Base-by-base conservation (phyloP, 1,140 invertebrate genomes). In the Drosophila novamexicana region DNA sequence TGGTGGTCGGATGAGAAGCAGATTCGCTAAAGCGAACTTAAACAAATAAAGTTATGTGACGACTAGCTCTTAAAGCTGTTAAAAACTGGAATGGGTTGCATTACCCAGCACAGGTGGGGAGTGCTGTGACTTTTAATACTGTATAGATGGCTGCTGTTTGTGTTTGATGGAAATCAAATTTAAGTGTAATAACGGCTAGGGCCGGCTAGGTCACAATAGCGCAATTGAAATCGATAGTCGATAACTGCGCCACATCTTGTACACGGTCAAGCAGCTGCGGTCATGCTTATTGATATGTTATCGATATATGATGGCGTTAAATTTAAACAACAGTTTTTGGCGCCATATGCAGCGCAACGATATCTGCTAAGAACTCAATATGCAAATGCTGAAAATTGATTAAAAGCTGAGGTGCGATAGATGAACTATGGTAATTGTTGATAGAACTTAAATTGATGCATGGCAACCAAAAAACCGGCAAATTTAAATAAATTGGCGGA, bases 11-110 rank as follows among this genome's bases (percentile, higher is more conserved):
- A 72, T 58, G 61, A 49, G 32, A 71, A 64, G 16, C 47, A 34
- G 50, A 65, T 75, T 83, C 80, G 80, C 58, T 42, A 39, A 50
- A 71, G 75, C 79, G 75, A 79, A 79, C 22, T 50, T 40, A 68
- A 54, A 68, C 39, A 61, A 82, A 83, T 83, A 82, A 83, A 82
- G 80, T 83, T 83, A 54, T 82, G 73, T 79, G 61, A 70, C 52
- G 54, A 58, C 34, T 47, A 14, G 77, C 59, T 79, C 44, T 68
- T 8, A 73, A 70, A 47, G n/a, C n/a, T 36, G 7, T 12, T 9
- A 62, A 52, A 14, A 22, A 61, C n/a, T 77, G 45, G 34, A 39
- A 50, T 37, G 50, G 36, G 32, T 29, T 42, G 12, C 8, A 0
- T 3, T 29, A 29, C 22, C 22, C 22, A 5, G 22, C 4, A 29